These are phyloP conservation scores for Drymodes brunneopygia DNA, from an alignment of 2,113 vertebrate genomes.

Conservation along the genomic window DNA sequence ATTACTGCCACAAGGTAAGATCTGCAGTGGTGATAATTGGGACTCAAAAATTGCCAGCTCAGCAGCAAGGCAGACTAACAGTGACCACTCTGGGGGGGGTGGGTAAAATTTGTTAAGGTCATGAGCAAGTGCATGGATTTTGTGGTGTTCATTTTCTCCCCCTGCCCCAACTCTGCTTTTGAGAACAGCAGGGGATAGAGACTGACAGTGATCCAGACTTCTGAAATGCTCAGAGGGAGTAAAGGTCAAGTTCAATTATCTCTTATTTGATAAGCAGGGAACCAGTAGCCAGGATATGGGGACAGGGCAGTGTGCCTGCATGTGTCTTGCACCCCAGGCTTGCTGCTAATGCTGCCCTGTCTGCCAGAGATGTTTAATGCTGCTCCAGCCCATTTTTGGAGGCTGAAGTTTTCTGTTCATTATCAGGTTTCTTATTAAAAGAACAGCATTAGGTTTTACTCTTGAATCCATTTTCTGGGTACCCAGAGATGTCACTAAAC, in stretches of 20 bases:
- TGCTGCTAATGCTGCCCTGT: not conserved
- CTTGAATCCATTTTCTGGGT: not conserved
- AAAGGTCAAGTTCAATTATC: conserved; percentile 2
- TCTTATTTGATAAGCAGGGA: not conserved
- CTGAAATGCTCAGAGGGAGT: not conserved
- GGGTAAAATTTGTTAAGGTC: not conserved
- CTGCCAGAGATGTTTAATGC: not conserved
- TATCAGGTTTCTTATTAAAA: not conserved
- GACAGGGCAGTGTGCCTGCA: not conserved
- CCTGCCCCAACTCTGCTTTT: not conserved
- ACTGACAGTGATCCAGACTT: not conserved
- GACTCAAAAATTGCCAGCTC: not conserved
- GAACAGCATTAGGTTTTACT: not conserved
- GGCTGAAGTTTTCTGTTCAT: not conserved
- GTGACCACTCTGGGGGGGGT: not conserved
- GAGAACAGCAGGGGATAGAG: not conserved
- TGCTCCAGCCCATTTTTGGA: not conserved
- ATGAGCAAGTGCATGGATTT: not conserved
- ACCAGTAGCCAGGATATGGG: not conserved
- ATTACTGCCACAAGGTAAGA: not conserved
- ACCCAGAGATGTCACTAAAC: not conserved
- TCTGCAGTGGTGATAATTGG: not conserved
- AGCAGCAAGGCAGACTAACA: not conserved
- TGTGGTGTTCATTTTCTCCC: not conserved
- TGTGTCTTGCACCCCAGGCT: not conserved